Base-by-base conservation (phyloP, 2,113 vertebrate genomes). In the Tetrao urogallus region DNA sequence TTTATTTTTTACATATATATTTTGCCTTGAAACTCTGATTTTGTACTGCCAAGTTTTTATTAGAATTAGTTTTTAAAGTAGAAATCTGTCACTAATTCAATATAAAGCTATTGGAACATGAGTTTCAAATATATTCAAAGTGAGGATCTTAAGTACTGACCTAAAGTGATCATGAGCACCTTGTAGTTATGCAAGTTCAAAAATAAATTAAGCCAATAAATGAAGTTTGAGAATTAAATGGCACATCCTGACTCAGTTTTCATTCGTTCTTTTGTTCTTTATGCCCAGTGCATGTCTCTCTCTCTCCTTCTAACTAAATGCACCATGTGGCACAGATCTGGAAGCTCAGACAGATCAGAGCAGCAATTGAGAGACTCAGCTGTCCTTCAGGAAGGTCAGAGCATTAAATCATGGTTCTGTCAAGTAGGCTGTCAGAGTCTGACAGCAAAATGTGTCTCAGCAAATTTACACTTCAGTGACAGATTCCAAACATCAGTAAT, bases 11-110 rank as follows among this genome's bases (percentile, higher is more conserved):
- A 38, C 38, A 16, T 28, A 27, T 25, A 38, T 69, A 36, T 11
- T 52, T 57, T 60, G 10, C 34, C 42, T 47, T 90, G 52, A 61
- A 89, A 56, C 18, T 77, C 14, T 34, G 24, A 25, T 11, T 75
- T 47, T 25, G 7, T 16, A 19, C 56, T 56, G 75, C 60, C 60
- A 82, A 61, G 32, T 80, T 92, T 87, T 89, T 45, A 40, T 67
- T 91, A 21, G 40, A 92, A 78, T 93, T 90, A 72, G 34, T 88
- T 97, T 74, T 92, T 78, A 77, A 24, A 2, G 67, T 61, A 43
- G 36, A 77, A 86, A 18, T 57, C 0, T 0, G 42, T 40, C 69
- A 75, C 45, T 86, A 86, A 86, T 92, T 93, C 60, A 85, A 32
- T 50, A 64, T 45, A 65, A 75, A 78, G 34, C 58, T 71, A 52